Evolutionary conservation across 2,113 vertebrate genomes (phyloP), one percentile per base, ranked within the genome.

Genomic region (Cichladusa arquata): DNA sequence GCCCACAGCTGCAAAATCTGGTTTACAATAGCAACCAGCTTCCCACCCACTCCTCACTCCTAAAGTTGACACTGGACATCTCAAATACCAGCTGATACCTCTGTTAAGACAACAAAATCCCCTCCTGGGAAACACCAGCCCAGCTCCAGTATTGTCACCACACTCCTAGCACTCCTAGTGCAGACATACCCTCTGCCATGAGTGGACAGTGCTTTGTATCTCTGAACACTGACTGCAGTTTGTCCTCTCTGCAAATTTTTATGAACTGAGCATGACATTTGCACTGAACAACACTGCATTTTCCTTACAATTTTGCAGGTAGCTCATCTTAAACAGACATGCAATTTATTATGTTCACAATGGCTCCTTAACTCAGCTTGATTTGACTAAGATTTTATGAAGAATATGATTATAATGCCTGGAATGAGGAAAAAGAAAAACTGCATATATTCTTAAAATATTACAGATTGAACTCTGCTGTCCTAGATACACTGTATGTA

Each of bases 301-400:
- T 51, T 33, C 36, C 57, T 86, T 56, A 50, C 20, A 54, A 50
- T 62, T 88, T 61, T 86, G 44, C 38, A 66, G 73, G 51, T 70
- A 78, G 36, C 33, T 81, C 64, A 58, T 7, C 44, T 89, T 81
- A 79, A 87, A 70, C 38, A 86, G 67, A 89, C 91, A 84, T 9
- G n/a, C 13, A 34, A 60, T 79, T 69, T 44, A 45, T 20, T 53
- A 26, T 11, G 5, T 66, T 71, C 5, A 71, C 34, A 86, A 80
- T 6, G 53, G 25, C 28, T 79, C 60, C 38, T 82, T 53, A 90
- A 42, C 31, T 66, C 45, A 73, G 29, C 8, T 84, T 72, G n/a
- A 70, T 80, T 56, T 80, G 48, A 26, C 67, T 36, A 54, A 12
- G 53, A 64, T 38, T 93, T 82, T 82, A 74, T 40, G n/a, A 82